Evolutionary conservation across 2,113 vertebrate species (phyloP).

Genomic region (Pseudonaja textilis): DNA sequence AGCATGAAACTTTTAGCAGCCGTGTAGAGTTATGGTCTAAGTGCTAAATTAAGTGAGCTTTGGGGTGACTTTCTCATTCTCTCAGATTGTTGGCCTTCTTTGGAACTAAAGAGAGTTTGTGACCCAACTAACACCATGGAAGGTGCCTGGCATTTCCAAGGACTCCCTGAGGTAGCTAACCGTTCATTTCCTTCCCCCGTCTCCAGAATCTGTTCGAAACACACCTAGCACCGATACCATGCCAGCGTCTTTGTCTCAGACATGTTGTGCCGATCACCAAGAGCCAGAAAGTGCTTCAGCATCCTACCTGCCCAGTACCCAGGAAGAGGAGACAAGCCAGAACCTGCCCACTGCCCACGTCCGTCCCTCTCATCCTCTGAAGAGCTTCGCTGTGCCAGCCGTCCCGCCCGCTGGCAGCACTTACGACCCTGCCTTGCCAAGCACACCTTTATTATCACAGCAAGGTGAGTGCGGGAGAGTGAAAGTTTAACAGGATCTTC

Average conservation of each 20-base stretch:
- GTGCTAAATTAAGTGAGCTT: background rate
- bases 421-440: slow-evolving; percentile 87
- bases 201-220: slow-evolving; percentile 88
- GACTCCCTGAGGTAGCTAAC: background rate
- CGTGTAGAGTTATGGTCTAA: background rate
- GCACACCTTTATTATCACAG: slow-evolving; percentile 89
- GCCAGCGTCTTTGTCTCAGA: slow-evolving; percentile 79
- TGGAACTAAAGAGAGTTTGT: background rate
- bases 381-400: slow-evolving; percentile 93
- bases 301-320: slow-evolving; percentile 81
- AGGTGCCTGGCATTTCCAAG: background rate
- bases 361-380: slow-evolving; percentile 89
- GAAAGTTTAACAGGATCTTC: background rate
- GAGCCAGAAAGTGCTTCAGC: slow-evolving; percentile 79
- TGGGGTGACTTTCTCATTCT: background rate
- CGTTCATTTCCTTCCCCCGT: slow-evolving; percentile 10
- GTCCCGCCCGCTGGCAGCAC: slow-evolving; percentile 70
- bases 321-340: slow-evolving; percentile 88
- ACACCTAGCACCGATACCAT: slow-evolving; percentile 91
- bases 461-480: slow-evolving; percentile 72
- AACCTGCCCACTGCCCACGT: slow-evolving; percentile 84
- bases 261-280: slow-evolving; percentile 81
- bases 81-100: background rate
- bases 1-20: background rate
- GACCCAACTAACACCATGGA: background rate